Percentiles rank a stretch among this genome's conserved stretches.
phyloP scores from a whole-genome alignment of 2,113 vertebrate species.

The Sakesphorus luctuosus region DNA sequence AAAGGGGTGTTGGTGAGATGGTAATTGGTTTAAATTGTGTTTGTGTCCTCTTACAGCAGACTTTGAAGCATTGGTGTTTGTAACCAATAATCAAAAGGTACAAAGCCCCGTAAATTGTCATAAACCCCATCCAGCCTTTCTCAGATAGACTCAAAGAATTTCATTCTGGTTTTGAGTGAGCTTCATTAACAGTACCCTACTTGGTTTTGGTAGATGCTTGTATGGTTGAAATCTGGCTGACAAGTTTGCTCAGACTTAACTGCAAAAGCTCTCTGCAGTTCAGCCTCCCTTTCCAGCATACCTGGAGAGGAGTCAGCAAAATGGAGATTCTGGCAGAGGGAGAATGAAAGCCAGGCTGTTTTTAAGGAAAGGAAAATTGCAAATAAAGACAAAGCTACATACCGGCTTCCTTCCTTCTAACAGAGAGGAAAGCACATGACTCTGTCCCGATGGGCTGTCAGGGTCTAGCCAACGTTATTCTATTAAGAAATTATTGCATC shows the following conservation, averaged over 20 bases:
- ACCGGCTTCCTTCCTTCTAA: background rate
- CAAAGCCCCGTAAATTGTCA: background rate
- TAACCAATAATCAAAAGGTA: background rate
- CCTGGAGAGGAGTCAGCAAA: conserved; percentile 2
- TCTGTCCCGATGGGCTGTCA: background rate
- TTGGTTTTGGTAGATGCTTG: background rate
- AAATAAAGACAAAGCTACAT: background rate
- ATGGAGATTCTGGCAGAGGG: background rate
- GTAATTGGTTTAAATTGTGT: background rate
- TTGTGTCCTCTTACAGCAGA: background rate
- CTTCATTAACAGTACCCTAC: background rate
- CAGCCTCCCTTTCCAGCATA: background rate
- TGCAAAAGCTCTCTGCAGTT: background rate
- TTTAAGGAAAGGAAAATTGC: background rate
- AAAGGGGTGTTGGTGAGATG: background rate
- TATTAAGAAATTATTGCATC: background rate
- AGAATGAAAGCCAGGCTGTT: background rate
- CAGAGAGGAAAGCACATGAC: background rate
- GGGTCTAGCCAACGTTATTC: background rate
- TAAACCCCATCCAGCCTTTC: background rate
- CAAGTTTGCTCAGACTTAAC: background rate
- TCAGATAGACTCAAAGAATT: background rate
- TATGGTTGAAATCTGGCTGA: background rate
- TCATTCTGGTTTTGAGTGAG: background rate
- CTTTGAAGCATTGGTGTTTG: background rate